These are phyloP conservation scores for Hemicordylus capensis DNA, from an alignment of 2,113 vertebrate species.

Conservation along the genomic window DNA sequence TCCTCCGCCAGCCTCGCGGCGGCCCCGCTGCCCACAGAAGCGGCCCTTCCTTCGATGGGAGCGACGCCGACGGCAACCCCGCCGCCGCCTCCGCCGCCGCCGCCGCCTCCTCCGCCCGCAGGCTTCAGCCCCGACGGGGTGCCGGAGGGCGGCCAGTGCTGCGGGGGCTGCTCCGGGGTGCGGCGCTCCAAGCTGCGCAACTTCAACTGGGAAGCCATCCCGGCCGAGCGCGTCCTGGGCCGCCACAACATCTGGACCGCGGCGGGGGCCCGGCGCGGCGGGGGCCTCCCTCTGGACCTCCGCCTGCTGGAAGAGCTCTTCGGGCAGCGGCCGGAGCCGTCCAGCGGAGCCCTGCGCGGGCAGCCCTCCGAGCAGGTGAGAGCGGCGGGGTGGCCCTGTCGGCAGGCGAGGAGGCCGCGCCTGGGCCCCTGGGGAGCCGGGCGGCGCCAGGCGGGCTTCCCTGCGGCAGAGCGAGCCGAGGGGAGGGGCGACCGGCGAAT, in stretches of 20 bases:
- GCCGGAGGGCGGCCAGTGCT: too few species aligned
- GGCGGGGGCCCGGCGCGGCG: slow-evolving; percentile 40
- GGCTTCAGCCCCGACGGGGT: not conserved
- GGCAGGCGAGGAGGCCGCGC: not conserved
- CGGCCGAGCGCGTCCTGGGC: slow-evolving; percentile 75
- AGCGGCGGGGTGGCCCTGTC: not conserved
- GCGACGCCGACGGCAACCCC: not conserved
- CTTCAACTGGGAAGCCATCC: slow-evolving; percentile 85
- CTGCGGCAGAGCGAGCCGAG: too few species aligned
- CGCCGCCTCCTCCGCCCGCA: not conserved
- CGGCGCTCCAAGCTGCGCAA: slow-evolving; percentile 75
- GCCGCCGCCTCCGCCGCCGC: not conserved
- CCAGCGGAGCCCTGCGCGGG: not conserved
- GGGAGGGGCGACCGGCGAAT: too few species aligned
- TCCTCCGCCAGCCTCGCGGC: not conserved
- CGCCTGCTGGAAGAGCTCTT: slow-evolving; percentile 83
- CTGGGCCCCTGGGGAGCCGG: too few species aligned
- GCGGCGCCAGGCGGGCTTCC: too few species aligned
- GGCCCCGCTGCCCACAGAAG: not conserved
- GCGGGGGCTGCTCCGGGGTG: too few species aligned
- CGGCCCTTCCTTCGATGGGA: not conserved
- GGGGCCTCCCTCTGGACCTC: slow-evolving; percentile 77
- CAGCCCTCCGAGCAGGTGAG: not conserved
- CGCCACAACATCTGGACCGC: slow-evolving; percentile 82
- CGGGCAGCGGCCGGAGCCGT: slow-evolving; percentile 70